Conservation (phyloP, 2,888 invertebrate genomes). For the Stenotaenia linearis region DNA sequence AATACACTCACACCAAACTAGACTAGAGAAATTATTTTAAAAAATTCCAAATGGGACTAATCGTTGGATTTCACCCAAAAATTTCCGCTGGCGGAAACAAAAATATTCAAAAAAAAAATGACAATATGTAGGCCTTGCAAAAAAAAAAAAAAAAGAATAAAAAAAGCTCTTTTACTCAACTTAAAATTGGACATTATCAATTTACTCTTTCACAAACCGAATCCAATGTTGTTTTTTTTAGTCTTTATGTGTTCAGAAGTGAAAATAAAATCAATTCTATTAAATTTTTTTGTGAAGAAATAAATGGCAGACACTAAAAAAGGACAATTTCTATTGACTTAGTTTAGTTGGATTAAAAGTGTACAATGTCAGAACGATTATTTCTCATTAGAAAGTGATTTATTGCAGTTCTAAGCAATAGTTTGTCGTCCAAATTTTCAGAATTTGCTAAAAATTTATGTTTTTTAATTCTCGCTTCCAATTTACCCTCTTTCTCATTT, state of each 20-base stretch:
- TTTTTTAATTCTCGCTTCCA: background rate
- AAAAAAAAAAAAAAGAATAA: background rate
- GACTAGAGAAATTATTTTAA: background rate
- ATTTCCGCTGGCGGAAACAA: constrained; percentile 12
- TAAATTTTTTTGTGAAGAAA: background rate
- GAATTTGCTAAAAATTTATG: background rate
- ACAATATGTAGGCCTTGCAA: constrained; percentile 10
- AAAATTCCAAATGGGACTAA: background rate
- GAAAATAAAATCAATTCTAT: background rate
- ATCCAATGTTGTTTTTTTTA: background rate
- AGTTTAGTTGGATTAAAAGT: background rate
- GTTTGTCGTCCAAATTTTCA: background rate
- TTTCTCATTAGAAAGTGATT: background rate
- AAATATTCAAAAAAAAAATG: background rate
- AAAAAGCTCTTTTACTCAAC: background rate
- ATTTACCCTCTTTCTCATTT: background rate
- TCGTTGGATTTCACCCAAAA: background rate
- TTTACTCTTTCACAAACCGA: background rate
- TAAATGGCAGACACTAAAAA: background rate
- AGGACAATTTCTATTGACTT: background rate
- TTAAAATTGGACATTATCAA: constrained; percentile 8
- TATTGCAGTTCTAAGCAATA: background rate
- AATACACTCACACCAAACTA: constrained; percentile 14
- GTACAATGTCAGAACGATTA: background rate
- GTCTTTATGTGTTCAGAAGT: background rate